A percentile compares a stretch with the other conserved stretches of the same genome.
Evolutionary conservation across 2,888 invertebrate genomes (phyloP).

Genomic region (Zhuqinia jingwanae): DNA sequence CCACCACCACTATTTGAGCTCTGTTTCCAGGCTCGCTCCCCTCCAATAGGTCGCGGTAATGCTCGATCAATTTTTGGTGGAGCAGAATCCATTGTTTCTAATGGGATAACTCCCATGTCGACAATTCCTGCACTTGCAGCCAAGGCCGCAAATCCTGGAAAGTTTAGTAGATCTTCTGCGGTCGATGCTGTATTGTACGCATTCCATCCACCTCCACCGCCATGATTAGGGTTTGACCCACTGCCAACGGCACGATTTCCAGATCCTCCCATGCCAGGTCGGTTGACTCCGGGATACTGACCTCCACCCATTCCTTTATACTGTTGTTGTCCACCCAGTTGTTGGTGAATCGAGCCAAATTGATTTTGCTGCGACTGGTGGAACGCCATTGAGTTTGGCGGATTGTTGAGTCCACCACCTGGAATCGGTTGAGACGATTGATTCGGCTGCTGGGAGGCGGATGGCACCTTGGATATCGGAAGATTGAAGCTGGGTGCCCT

Average conservation of each 20-base stretch:
- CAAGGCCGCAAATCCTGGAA: slow-evolving; percentile 59
- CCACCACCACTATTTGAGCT: slow-evolving; percentile 59
- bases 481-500: slow-evolving; percentile 88
- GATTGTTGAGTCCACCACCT: slow-evolving; percentile 22
- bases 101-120: slow-evolving; percentile 51
- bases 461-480: slow-evolving; percentile 70
- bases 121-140: slow-evolving; percentile 65
- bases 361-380: slow-evolving; percentile 50
- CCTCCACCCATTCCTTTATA: slow-evolving; percentile 66
- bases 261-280: slow-evolving; percentile 29
- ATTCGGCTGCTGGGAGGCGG: slow-evolving; percentile 49
- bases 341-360: slow-evolving; percentile 54
- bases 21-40: slow-evolving; percentile 74
- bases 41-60: slow-evolving; percentile 78
- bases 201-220: slow-evolving; percentile 52
- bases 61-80: slow-evolving; percentile 73
- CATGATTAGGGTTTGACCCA: slow-evolving; percentile 57
- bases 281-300: slow-evolving; percentile 49
- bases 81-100: slow-evolving; percentile 38
- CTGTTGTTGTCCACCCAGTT: slow-evolving; percentile 39
- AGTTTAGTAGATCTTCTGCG: slow-evolving; percentile 55
- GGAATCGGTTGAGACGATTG: slow-evolving; percentile 50
- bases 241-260: slow-evolving; percentile 50
- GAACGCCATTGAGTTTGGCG: slow-evolving; percentile 55
- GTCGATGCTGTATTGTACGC: neutral